These are phyloP conservation scores for Penaeus monodon DNA, from an alignment of 2,888 invertebrate genomes.

Conservation along the genomic window DNA sequence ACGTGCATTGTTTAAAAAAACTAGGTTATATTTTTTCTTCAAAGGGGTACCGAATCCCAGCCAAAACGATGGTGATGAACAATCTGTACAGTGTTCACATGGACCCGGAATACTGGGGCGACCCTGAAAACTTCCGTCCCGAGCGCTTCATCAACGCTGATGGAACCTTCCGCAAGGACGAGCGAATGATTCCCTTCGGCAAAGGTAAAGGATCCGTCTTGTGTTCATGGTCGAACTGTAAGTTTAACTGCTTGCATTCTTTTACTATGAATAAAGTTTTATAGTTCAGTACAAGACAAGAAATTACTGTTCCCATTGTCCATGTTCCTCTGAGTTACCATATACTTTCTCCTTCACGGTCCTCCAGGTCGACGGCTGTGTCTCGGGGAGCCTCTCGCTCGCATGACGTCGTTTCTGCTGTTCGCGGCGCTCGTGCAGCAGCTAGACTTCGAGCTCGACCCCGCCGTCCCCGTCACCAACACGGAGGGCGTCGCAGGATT, in stretches of 20 bases:
- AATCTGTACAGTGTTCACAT: conserved; percentile 82
- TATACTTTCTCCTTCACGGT: too few species aligned
- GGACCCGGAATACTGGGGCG: conserved; percentile 76
- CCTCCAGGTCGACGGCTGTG: conserved; percentile 58
- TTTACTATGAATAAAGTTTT: too few species aligned
- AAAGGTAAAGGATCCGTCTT: conserved; percentile 72
- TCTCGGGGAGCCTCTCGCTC: conserved; percentile 57
- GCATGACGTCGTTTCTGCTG: conserved; percentile 54
- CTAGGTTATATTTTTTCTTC: conserved; percentile 71
- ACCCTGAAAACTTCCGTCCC: conserved; percentile 81
- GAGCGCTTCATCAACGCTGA: conserved; percentile 79
- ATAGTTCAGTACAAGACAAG: too few species aligned
- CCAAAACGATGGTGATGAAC: conserved; percentile 84
- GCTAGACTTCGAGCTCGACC: conserved; percentile 53
- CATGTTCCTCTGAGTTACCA: too few species aligned
- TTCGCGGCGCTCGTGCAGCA: conserved; percentile 53
- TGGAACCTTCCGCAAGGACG: conserved; percentile 77
- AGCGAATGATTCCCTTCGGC: conserved; percentile 83
- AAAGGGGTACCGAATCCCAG: conserved; percentile 77
- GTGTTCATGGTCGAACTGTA: too few species aligned
- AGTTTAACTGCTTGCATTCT: too few species aligned
- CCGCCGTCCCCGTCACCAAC: conserved; percentile 41
- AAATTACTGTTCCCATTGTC: too few species aligned
- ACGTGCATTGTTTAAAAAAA: too few species aligned
- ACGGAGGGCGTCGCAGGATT: conserved; percentile 57